Evolutionary conservation across 1,140 invertebrate genomes (phyloP), one percentile per base, ranked within the genome.

Genomic region (Carposina sasakii): DNA sequence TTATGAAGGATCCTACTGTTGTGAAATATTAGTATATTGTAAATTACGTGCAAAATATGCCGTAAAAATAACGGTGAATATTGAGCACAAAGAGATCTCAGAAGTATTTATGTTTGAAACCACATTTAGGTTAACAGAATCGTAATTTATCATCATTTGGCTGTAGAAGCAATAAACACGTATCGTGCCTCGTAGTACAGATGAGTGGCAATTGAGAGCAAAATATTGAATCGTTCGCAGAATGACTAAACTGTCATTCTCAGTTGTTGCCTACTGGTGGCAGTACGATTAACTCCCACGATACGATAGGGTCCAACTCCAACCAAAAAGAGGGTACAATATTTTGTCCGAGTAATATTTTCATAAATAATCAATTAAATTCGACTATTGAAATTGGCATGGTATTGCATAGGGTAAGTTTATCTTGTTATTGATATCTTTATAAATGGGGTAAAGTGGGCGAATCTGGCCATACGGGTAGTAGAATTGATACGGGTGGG

Each of bases 281-380:
- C n/a, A n/a, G n/a, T n/a, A n/a, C n/a, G n/a, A n/a, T n/a, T n/a
- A n/a, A n/a, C n/a, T n/a, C n/a, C n/a, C n/a, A n/a, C n/a, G n/a
- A n/a, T n/a, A n/a, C n/a, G n/a, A n/a, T n/a, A n/a, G n/a, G n/a
- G n/a, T 60, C 58, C 55, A 57, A 61, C 43, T 53, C 24, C 20
- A 39, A 20, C 56, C 46, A 36, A 19, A 36, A 30, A 47, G 52
- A 53, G 39, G 17, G 47, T 28, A 48, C 28, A 55, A 57, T 60
- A 52, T 58, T 20, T 10, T 9, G 58, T 67, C 70, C 61, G 49
- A 45, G n/a, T 71, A 71, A 81, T 73, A 72, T 73, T 63, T 63
- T 71, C 68, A 78, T 71, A 74, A 78, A 77, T 76, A 72, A 76
- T 78, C 75, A 81, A 81, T 83, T 79, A 75, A 67, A 71, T 67